phyloP scores from a whole-genome alignment of 2,888 invertebrate genomes.

The Leuctra nigra region DNA sequence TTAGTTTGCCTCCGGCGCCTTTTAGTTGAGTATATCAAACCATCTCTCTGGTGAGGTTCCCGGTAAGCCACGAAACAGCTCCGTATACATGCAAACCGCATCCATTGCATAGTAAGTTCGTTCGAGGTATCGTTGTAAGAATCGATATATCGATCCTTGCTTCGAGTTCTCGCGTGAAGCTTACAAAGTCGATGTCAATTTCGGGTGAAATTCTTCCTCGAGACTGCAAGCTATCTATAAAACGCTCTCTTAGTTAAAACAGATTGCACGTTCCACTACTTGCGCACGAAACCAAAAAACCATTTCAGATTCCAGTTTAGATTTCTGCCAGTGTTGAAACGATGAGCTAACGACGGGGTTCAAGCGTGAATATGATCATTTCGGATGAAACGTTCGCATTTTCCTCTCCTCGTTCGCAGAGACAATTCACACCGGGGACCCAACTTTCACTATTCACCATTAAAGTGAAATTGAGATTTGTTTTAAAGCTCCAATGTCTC shows the following conservation, averaged over 20 bases:
- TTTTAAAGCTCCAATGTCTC: too few species aligned
- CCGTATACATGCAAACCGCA: neutral
- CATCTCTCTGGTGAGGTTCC: neutral
- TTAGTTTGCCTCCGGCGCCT: too few species aligned
- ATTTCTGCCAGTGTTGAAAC: neutral
- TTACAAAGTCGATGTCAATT: neutral
- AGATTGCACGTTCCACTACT: neutral
- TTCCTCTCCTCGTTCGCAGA: too few species aligned
- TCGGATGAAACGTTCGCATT: too few species aligned
- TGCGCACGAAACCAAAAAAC: conserved; percentile 1
- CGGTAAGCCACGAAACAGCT: conserved; percentile 1
- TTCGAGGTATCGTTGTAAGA: too few species aligned
- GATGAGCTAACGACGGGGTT: conserved; percentile 2
- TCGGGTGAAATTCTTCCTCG: neutral
- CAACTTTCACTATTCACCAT: too few species aligned
- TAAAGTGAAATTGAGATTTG: too few species aligned
- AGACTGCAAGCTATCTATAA: conserved; percentile 1
- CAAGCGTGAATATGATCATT: neutral
- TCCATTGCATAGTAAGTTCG: conserved; percentile 10
- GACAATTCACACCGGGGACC: too few species aligned
- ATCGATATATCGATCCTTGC: conserved; percentile 6
- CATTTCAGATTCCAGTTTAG: neutral
- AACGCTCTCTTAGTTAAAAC: conserved; percentile 7
- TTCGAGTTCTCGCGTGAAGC: neutral
- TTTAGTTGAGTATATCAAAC: too few species aligned